Percentiles rank a stretch among this genome's conserved stretches.
Conservation (phyloP, 2,797 vertebrate species). For the Tragelaphus oryx region DNA sequence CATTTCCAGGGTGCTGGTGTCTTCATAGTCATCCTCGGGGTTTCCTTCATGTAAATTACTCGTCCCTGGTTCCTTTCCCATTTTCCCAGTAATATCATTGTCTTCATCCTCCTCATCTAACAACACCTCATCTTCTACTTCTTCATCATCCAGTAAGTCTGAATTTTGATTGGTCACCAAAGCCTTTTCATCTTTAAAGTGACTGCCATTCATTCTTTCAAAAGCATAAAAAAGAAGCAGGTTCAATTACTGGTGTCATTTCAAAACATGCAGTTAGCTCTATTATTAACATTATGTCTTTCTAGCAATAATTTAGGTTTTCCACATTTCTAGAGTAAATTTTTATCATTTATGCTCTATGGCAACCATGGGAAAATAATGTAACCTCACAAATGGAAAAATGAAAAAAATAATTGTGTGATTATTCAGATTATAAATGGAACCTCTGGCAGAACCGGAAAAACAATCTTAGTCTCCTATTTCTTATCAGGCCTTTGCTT, state of each 20-base stretch:
- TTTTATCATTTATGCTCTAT: neutral
- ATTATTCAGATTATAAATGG: slow-evolving; percentile 44
- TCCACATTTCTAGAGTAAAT: neutral
- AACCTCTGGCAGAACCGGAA: neutral
- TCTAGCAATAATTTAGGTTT: neutral
- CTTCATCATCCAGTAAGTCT: slow-evolving; percentile 91
- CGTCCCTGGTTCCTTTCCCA: slow-evolving; percentile 80
- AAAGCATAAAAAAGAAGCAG: slow-evolving; percentile 42
- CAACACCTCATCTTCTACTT: slow-evolving; percentile 91
- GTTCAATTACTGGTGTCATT: neutral
- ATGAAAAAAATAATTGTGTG: slow-evolving; percentile 42
- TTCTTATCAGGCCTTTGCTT: slow-evolving; percentile 43
- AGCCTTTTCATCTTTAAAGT: slow-evolving; percentile 92
- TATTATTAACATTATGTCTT: neutral
- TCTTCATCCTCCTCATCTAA: slow-evolving; percentile 93
- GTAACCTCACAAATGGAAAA: slow-evolving; percentile 2
- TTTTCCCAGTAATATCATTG: slow-evolving; percentile 83
- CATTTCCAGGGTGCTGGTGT: slow-evolving; percentile 87
- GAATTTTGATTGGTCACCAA: slow-evolving; percentile 87
- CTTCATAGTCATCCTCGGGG: slow-evolving; percentile 89
- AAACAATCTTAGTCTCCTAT: slow-evolving; percentile 15
- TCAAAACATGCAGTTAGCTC: neutral
- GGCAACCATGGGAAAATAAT: slow-evolving; percentile 28
- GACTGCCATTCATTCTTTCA: slow-evolving; percentile 91
- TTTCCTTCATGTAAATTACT: slow-evolving; percentile 85